phyloP scores from a whole-genome alignment of 2,797 vertebrate species.

The Brachyalestes nurse region DNA sequence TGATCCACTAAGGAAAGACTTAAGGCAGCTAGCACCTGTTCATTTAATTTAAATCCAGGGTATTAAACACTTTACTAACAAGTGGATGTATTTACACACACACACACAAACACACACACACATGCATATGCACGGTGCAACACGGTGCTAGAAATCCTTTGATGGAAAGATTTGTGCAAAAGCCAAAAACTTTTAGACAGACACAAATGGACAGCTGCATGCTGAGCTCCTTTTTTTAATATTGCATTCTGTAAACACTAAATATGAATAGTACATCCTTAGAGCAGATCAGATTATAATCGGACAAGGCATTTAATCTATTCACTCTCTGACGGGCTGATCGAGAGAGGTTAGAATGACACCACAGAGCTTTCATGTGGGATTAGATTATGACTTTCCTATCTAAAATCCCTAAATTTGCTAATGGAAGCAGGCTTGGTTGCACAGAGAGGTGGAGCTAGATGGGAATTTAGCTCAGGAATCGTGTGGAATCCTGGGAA shows the following conservation, averaged over 20 bases:
- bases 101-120: conserved; percentile 23
- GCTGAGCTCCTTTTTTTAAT: background rate
- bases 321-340: conserved; percentile 53
- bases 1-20: conserved; percentile 43
- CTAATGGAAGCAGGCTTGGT: conserved; percentile 63
- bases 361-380: conserved; percentile 70
- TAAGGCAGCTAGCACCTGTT: conserved; percentile 45
- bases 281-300: conserved; percentile 49
- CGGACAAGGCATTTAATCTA: conserved; percentile 53
- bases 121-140: background rate
- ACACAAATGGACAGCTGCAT: background rate
- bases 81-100: conserved; percentile 3
- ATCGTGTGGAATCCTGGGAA: conserved; percentile 13
- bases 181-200: background rate
- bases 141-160: background rate
- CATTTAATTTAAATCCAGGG: conserved; percentile 42
- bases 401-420: conserved; percentile 58
- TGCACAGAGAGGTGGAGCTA: conserved; percentile 54
- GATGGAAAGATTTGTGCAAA: background rate
- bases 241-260: conserved; percentile 38
- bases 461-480: conserved; percentile 55
- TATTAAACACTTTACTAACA: conserved; percentile 39
- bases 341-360: conserved; percentile 66
- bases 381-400: conserved; percentile 69
- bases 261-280: conserved; percentile 49